These are phyloP conservation scores for Puffinus mauretanicus DNA, from an alignment of 2,113 vertebrate genomes.

Conservation along the genomic window DNA sequence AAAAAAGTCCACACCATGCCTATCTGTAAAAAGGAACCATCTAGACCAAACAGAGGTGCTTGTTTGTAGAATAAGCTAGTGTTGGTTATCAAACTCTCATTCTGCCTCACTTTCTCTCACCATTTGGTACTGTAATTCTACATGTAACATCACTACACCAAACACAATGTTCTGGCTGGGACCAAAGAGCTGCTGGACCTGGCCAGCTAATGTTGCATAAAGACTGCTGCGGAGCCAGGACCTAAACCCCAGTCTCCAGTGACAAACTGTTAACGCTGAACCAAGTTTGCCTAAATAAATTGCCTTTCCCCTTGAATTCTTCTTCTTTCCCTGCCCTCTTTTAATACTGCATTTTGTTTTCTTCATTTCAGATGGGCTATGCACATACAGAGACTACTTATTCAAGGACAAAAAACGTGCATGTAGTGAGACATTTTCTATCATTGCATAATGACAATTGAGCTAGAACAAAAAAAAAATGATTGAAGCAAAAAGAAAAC, in stretches of 20 bases:
- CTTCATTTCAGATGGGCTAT: background rate
- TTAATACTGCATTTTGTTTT: background rate
- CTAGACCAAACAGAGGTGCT: background rate
- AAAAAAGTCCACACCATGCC: background rate
- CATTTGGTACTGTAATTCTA: background rate
- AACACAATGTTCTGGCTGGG: background rate
- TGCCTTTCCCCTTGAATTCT: background rate
- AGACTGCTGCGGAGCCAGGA: background rate
- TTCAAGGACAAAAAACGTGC: background rate
- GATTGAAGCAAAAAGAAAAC: background rate
- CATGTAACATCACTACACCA: background rate
- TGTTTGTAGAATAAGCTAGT: background rate
- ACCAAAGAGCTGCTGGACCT: background rate
- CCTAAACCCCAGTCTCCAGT: background rate
- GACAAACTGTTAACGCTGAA: background rate
- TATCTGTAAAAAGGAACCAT: background rate
- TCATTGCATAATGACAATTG: background rate
- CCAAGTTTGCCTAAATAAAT: background rate
- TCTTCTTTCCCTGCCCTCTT: background rate
- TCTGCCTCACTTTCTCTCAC: background rate
- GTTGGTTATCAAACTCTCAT: background rate
- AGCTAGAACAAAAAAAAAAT: background rate
- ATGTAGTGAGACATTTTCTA: background rate
- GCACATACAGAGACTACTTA: background rate
- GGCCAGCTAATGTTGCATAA: background rate